phyloP scores from a whole-genome alignment of 2,113 vertebrate species.

The Sialia sialis region DNA sequence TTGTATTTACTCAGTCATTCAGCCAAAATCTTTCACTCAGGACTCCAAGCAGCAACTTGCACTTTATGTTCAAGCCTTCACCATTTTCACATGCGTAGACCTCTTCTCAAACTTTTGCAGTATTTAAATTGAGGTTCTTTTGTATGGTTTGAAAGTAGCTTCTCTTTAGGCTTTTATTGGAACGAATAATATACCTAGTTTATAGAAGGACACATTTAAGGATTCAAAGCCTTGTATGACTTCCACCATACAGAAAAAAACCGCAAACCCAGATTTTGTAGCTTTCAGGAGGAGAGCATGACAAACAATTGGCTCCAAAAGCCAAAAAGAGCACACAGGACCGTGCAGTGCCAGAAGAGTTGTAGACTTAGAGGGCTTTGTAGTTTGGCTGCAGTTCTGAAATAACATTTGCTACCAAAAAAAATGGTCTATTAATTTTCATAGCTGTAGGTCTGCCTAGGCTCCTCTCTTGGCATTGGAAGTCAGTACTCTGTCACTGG shows the following conservation, averaged over 20 bases:
- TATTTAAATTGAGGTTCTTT: background rate
- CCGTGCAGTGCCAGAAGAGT: background rate
- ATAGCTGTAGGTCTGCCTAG: background rate
- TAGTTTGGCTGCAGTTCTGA: background rate
- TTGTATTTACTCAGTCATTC: background rate
- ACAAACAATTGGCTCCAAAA: background rate
- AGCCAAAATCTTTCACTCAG: background rate
- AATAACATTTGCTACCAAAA: background rate
- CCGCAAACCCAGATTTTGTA: background rate
- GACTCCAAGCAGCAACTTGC: background rate
- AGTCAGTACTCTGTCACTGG: background rate
- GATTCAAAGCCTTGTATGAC: background rate
- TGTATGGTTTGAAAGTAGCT: background rate
- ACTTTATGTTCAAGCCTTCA: background rate
- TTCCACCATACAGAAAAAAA: background rate
- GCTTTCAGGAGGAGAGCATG: background rate
- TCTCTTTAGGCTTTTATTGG: background rate
- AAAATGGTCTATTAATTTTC: background rate
- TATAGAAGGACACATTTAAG: background rate
- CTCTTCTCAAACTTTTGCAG: background rate
- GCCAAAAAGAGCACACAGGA: background rate
- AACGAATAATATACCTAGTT: background rate
- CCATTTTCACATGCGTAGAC: background rate
- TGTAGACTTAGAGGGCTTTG: background rate
- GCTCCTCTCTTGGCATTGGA: background rate